Evolutionary conservation across 2,797 vertebrate genomes (phyloP).

Genomic region (Sebastes aleutianus): DNA sequence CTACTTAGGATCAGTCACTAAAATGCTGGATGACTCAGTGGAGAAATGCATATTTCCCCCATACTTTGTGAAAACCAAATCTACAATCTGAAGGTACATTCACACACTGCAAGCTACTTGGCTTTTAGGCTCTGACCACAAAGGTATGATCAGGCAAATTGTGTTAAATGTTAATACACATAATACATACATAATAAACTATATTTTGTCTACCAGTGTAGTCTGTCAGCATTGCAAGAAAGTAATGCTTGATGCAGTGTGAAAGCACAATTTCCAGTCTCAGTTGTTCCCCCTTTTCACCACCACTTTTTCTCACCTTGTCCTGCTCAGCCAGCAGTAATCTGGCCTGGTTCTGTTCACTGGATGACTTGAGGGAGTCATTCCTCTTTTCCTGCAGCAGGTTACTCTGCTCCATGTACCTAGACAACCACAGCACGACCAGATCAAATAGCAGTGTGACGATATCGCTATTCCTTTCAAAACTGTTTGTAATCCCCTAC

Average conservation of each 20-base stretch:
- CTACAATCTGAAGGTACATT: background rate
- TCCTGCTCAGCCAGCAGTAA: constrained; percentile 94
- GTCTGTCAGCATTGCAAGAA: background rate
- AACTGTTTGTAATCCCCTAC: background rate
- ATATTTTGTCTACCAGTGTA: too few species aligned
- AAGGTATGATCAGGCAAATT: background rate
- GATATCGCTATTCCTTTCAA: background rate
- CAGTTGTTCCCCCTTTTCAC: background rate
- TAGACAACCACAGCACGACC: constrained; percentile 56
- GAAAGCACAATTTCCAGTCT: background rate
- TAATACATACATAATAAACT: background rate
- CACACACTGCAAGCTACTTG: background rate
- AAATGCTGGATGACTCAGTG: background rate
- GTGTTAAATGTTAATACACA: background rate
- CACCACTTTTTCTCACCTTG: constrained; percentile 85
- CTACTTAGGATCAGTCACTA: background rate
- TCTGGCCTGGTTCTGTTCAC: constrained; percentile 89
- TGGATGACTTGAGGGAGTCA: constrained; percentile 88
- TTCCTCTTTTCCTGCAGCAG: constrained; percentile 93
- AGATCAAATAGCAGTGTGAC: background rate
- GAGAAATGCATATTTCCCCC: background rate
- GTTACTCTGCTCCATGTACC: constrained; percentile 94
- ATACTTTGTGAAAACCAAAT: background rate
- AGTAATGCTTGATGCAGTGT: background rate
- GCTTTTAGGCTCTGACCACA: background rate